Percentiles rank a stretch among this genome's conserved stretches.
Evolutionary conservation across 2,797 vertebrate species (phyloP).

Genomic region (Dendrocincla fuliginosa): DNA sequence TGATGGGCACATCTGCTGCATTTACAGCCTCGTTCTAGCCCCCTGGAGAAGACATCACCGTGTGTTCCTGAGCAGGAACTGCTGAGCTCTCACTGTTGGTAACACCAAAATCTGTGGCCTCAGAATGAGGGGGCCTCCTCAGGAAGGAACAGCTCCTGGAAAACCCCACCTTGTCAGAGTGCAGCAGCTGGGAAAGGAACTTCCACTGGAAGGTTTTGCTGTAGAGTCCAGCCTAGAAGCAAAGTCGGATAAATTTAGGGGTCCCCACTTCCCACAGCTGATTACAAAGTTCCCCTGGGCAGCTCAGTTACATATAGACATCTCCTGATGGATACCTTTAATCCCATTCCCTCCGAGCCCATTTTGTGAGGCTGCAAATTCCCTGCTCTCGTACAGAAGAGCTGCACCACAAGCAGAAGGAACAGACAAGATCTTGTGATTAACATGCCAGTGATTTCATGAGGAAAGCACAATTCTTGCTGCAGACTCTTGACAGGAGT

Average conservation of each 20-base stretch:
- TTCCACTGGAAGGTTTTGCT: neutral
- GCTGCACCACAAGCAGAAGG: neutral
- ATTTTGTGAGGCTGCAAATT: neutral
- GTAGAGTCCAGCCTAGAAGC: neutral
- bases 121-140: neutral
- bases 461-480: neutral
- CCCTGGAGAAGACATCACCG: neutral
- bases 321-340: neutral
- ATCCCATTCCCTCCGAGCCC: neutral
- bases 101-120: neutral
- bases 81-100: neutral
- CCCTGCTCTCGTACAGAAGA: fast-evolving
- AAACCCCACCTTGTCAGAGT: neutral
- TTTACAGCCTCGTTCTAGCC: neutral
- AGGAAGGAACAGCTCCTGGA: neutral
- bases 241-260: neutral
- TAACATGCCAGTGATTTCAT: neutral
- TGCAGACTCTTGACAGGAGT: neutral
- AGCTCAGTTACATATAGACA: neutral
- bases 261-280: neutral
- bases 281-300: neutral
- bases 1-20: constrained; percentile 25
- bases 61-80: neutral
- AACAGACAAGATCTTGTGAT: neutral
- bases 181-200: neutral